Base-by-base conservation (phyloP, 2,888 invertebrate species). In the Pseudococcus jackbeardsleyi region DNA sequence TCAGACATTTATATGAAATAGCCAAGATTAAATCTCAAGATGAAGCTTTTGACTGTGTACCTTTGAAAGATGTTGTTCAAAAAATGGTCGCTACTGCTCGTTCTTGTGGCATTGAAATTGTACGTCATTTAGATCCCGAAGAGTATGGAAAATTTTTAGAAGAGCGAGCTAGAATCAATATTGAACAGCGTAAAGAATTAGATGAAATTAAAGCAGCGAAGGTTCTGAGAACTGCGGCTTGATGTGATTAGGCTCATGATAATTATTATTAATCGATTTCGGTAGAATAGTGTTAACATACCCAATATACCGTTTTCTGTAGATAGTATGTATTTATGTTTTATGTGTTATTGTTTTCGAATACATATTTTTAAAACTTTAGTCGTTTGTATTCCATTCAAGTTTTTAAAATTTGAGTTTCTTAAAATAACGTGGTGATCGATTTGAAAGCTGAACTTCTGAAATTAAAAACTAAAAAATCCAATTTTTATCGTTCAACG, bases 1-100 rank as follows among this genome's bases (percentile, higher is more conserved):
- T 97, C 0, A 99, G 98, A 91, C 99, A 99, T 92, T 92, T 99
- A 17, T 99, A 98, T 92, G 99, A 99, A 94, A 99, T 99, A 91
- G 99, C 99, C 0, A 94, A 95, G 92, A 96, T 99, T n/a, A 99
- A 99, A 92, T 93, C 94, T n/a, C 93, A 95, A 91, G 99, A 99
- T 92, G 96, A 96, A 5, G 92, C 95, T 0, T 91, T 95, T 39
- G 94, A 94, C 90, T 93, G 94, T 90, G 92, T 92, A 89, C 91
- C 93, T 12, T 90, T 96, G 89, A 91, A 96, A 92, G 94, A 95
- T 91, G 93, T 99, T 91, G 98, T 98, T 91, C 93, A 93, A 90
- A 94, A 95, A 94, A 91, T 98, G 12, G 94, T 98, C 90, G 95
- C 95, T 0, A 93, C 94, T 86, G 97, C 98, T 9, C 94, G 94